A percentile compares a stretch with the other conserved stretches of the same genome.
These are phyloP conservation scores for Argyresthia albistria DNA, from an alignment of 2,888 invertebrate species.

Conservation along the genomic window DNA sequence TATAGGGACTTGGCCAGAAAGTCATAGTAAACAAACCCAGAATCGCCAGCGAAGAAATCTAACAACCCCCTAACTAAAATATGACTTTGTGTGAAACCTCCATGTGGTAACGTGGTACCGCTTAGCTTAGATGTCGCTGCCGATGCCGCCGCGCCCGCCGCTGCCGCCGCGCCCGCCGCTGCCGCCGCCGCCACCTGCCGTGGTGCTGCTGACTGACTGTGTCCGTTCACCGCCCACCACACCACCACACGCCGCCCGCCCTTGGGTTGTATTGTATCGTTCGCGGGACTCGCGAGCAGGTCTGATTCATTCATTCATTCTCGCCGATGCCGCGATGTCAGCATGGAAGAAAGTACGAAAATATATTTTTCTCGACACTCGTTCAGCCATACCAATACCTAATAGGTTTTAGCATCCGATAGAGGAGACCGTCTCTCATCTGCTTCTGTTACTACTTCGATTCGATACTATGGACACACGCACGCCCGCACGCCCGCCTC, in stretches of 20 bases:
- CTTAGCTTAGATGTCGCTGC: not conserved
- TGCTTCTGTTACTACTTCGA: not conserved
- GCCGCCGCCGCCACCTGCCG: not conserved
- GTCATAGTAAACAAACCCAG: not conserved
- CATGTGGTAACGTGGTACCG: too few species aligned
- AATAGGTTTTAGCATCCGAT: too few species aligned
- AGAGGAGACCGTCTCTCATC: too few species aligned
- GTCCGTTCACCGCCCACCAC: not conserved
- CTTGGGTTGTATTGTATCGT: too few species aligned
- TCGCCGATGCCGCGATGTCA: too few species aligned
- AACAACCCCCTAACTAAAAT: too few species aligned
- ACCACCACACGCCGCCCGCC: too few species aligned
- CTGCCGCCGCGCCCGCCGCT: too few species aligned
- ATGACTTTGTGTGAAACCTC: too few species aligned
- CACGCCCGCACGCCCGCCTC: not conserved
- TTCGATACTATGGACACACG: too few species aligned
- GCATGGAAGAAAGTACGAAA: not conserved
- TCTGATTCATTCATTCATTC: too few species aligned
- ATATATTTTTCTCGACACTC: not conserved
- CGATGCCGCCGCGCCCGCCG: not conserved
- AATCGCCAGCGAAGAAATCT: not conserved
- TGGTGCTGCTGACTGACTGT: not conserved
- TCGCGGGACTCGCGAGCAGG: too few species aligned
- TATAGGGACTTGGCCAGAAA: not conserved
- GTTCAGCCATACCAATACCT: not conserved